Base-by-base conservation (phyloP, 2,888 invertebrate genomes). In the Temnothorax unifasciatus region DNA sequence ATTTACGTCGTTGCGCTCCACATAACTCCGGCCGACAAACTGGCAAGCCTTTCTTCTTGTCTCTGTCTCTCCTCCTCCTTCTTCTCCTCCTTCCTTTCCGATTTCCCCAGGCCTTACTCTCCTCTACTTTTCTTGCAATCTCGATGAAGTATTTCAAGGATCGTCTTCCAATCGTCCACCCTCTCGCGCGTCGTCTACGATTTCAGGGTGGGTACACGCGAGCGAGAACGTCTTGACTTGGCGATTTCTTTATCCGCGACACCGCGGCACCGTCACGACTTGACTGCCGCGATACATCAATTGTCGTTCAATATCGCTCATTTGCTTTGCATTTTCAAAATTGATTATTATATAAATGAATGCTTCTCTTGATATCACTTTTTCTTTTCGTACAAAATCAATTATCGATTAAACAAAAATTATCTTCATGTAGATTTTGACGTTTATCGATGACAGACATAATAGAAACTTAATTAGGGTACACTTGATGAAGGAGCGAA, bases 21-120 rank as follows among this genome's bases (percentile, higher is more conserved):
- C 93, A 92, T 93, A 93, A 93, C 92, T 93, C 91, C 86, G 82
- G 73, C 86, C 92, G 92, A 92, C 93, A 93, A 93, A 92, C 92
- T 92, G 91, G 89, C 92, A 86, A 91, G 87, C 88, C 90, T 82
- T 88, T 86, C 79, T 85, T 81, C 84, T 85, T 85, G 86, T 54
- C 86, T 82, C 83, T 77, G 83, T 71, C 84, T 34, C 34, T 34
- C 34, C 34, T 34, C 73, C 86, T 59, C 59, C 61, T 83, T 84
- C 81, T 83, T 64, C 82, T 64, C 69, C 83, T 75, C 71, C 69
- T 57, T 76, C 73, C 77, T 63, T 59, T 66, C 83, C 87, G 86
- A 86, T 82, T 82, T 84, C 57, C 81, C 75, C 79, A 54, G 83
- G 63, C 71, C 82, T 85, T 84, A 84, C 71, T 82, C 81, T 74